Evolutionary conservation across 2,113 vertebrate genomes (phyloP), one percentile per base, ranked within the genome.

Genomic region (Serinus canaria): DNA sequence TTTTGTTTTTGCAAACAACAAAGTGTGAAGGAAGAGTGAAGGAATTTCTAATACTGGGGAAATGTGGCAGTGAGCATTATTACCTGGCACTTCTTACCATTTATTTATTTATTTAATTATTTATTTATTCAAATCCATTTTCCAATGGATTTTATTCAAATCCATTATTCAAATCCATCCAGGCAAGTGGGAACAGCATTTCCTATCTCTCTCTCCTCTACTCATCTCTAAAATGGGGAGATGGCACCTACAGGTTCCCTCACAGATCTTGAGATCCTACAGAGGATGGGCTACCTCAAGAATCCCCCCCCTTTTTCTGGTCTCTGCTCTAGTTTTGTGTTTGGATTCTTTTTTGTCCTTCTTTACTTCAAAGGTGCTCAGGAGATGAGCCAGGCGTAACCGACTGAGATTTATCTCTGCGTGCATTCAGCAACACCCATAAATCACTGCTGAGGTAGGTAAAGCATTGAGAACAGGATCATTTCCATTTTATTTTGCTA

Each of bases 401-500:
- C 16, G 4, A 12, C 77, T 50, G 88, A 58, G 76, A 86, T 91
- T 89, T 72, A 84, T 89, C 77, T 79, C 69, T 28, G 53, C 0
- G 0, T 50, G 50, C 33, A 10, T 74, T 67, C 76, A 75, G 30
- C 89, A 70, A 21, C 77, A 46, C 31, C 31, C 49, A 31, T 87
- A 95, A 94, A 95, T 96, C 83, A 91, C 83, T 79, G 58, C 8
- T 28, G 41, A 49, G 83, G 49, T 8, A 56, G 74, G 64, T 8
- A 62, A 78, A 84, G 89, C 62, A 37, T 44, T 78, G 39, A 92
- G 52, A 77, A 35, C 68, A 19, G 31, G 12, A 92, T 44, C 30
- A 33, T 83, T 95, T 90, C 84, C 62, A 60, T 94, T 87, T 92
- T 64, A 31, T 90, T 77, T 69, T 44, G 44, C 83, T n/a, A 44